A percentile compares a stretch with the other conserved stretches of the same genome.
These are phyloP conservation scores for Eucera pruinosa DNA, from an alignment of 2,888 invertebrate genomes.

Conservation along the genomic window DNA sequence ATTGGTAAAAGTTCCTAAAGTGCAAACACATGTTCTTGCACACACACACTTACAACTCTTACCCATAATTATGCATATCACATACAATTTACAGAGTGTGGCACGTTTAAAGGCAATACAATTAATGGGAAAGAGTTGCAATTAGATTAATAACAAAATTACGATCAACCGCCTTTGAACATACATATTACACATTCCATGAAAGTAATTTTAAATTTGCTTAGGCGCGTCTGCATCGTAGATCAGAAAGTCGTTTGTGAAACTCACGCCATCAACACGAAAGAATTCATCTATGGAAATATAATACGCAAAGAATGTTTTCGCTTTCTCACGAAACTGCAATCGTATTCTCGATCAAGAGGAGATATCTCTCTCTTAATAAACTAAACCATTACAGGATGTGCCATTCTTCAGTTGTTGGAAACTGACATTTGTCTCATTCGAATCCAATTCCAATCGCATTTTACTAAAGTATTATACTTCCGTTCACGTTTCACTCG, in stretches of 20 bases:
- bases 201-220: constrained; percentile 22
- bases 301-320: not conserved
- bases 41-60: too few relatives aligned
- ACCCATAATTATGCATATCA: too few relatives aligned
- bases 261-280: not conserved
- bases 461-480: constrained; percentile 1
- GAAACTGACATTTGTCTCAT: not conserved
- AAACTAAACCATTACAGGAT: not conserved
- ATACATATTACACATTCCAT: constrained; percentile 40
- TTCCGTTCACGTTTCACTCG: constrained; percentile 2
- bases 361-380: not conserved
- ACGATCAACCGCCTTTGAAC: constrained; percentile 26
- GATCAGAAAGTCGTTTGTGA: constrained; percentile 4
- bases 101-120: constrained; percentile 13
- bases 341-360: not conserved
- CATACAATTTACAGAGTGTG: constrained; percentile 30
- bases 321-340: not conserved
- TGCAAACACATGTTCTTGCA: too few relatives aligned
- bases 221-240: constrained; percentile 3
- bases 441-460: not conserved
- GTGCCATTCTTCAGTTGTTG: not conserved
- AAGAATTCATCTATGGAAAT: not conserved
- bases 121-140: constrained; percentile 14
- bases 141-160: constrained; percentile 51
- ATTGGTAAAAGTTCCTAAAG: too few relatives aligned